phyloP scores from a whole-genome alignment of 2,888 invertebrate genomes.

The Amphipyra berbera region DNA sequence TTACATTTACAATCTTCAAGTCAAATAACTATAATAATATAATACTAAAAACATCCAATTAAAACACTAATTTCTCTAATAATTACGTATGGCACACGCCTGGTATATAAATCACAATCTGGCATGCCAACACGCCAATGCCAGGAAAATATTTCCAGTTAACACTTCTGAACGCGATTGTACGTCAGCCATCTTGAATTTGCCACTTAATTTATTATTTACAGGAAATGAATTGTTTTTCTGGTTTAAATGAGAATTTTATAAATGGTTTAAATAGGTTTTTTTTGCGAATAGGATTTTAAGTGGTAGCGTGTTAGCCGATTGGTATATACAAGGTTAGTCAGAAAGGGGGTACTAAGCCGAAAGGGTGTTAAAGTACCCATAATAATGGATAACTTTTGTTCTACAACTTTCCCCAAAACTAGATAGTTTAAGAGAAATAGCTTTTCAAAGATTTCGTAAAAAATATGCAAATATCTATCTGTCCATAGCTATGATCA shows the following conservation, averaged over 20 bases:
- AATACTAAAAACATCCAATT: slow-evolving; percentile 32
- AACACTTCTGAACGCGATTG: slow-evolving; percentile 44
- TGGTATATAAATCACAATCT: slow-evolving; percentile 48
- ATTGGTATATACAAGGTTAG: too few relatives aligned
- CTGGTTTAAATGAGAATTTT: slow-evolving; percentile 2
- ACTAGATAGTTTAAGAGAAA: too few relatives aligned
- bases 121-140: slow-evolving; percentile 45
- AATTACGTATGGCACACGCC: slow-evolving; percentile 42
- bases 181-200: slow-evolving; percentile 51
- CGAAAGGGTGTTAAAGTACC: too few relatives aligned
- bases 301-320: not conserved
- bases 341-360: too few relatives aligned
- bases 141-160: slow-evolving; percentile 48
- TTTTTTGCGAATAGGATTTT: not conserved
- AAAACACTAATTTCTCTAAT: slow-evolving; percentile 29
- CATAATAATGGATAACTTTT: too few relatives aligned
- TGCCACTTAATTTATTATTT: slow-evolving; percentile 43
- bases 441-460: too few relatives aligned
- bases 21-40: slow-evolving; percentile 4
- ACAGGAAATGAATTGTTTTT: slow-evolving; percentile 21
- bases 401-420: too few relatives aligned
- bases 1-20: too few relatives aligned
- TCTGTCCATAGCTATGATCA: too few relatives aligned
- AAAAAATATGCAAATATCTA: too few relatives aligned
- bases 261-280: not conserved